These are phyloP conservation scores for Myotis yumanensis DNA, from an alignment of 2,113 vertebrate species.

Conservation along the genomic window DNA sequence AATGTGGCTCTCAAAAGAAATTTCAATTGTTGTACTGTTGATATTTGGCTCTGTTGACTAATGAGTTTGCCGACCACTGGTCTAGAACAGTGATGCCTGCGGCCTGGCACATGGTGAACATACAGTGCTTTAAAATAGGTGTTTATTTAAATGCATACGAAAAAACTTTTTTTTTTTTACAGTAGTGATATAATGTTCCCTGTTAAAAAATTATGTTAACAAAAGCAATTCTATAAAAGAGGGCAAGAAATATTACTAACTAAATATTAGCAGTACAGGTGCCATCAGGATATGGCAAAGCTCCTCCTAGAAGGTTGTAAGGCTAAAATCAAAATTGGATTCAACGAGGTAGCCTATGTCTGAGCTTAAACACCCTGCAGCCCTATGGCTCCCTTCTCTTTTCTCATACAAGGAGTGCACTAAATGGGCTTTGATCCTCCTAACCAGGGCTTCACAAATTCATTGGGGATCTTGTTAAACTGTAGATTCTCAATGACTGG, in stretches of 20 bases:
- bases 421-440: background rate
- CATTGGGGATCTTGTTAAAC: background rate
- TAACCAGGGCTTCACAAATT: too few relatives aligned
- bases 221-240: conserved; percentile 6
- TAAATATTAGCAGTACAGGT: background rate
- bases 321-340: background rate
- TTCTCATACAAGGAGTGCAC: background rate
- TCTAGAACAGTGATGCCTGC: background rate
- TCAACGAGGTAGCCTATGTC: background rate
- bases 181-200: background rate
- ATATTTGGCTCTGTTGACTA: too few relatives aligned
- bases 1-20: too few relatives aligned
- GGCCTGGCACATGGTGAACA: fast-evolving
- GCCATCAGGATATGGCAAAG: background rate
- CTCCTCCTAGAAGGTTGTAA: background rate
- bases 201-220: conserved; percentile 5
- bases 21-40: too few relatives aligned
- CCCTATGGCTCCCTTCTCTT: background rate
- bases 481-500: background rate
- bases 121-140: background rate
- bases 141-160: background rate
- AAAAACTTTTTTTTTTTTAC: background rate
- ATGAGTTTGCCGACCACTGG: background rate
- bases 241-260: background rate
- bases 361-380: background rate